Evolutionary conservation across 2,797 vertebrate species (phyloP).

Genomic region (Pseudochirops corinnae): DNA sequence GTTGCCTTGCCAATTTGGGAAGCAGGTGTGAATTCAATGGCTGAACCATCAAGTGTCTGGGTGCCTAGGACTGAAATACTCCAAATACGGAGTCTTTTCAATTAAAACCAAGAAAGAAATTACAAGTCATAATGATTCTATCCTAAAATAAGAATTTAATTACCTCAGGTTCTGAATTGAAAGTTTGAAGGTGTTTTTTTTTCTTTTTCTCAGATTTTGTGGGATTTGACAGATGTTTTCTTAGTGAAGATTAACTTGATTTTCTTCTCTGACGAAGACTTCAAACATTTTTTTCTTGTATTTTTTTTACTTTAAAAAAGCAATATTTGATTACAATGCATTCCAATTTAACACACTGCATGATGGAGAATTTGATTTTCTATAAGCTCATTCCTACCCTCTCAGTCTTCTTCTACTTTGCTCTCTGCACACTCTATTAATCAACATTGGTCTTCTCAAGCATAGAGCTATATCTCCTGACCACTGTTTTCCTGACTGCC

Average conservation of each 20-base stretch:
- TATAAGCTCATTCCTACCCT: not conserved
- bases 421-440: not conserved
- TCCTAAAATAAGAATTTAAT: constrained; percentile 76
- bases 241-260: constrained; percentile 54
- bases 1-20: constrained; percentile 81
- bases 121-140: constrained; percentile 69
- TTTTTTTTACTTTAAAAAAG: constrained; percentile 39
- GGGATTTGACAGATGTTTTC: constrained; percentile 72
- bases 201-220: constrained; percentile 50
- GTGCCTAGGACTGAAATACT: constrained; percentile 77
- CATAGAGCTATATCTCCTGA: not conserved
- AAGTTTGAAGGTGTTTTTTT: not conserved
- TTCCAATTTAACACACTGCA: not conserved
- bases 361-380: not conserved
- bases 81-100: constrained; percentile 74
- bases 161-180: constrained; percentile 73
- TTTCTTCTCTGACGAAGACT: constrained; percentile 60
- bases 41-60: constrained; percentile 70
- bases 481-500: not conserved
- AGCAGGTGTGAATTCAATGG: constrained; percentile 82
- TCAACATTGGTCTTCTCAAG: not conserved
- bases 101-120: constrained; percentile 75
- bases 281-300: constrained; percentile 46
- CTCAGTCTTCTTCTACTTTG: not conserved
- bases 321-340: constrained; percentile 6